Percentiles rank a stretch among this genome's conserved stretches.
These are phyloP conservation scores for Odontomyia ornata DNA, from an alignment of 2,888 invertebrate species.

Conservation along the genomic window DNA sequence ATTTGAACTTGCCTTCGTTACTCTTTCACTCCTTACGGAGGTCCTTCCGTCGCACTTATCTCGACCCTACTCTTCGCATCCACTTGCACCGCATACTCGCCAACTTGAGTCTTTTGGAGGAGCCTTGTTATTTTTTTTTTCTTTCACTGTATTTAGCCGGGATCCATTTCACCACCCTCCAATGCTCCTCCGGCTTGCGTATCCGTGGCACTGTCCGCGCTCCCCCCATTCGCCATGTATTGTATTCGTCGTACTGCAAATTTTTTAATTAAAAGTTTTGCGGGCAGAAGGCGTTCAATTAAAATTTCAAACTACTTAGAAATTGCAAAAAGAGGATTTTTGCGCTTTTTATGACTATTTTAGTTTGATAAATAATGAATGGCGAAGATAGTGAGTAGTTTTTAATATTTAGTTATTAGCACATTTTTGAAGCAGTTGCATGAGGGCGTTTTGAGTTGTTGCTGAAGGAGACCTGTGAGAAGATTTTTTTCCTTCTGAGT, in stretches of 20 bases:
- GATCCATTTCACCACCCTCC: not conserved
- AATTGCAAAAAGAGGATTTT: slow-evolving; percentile 25
- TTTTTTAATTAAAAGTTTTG: slow-evolving; percentile 48
- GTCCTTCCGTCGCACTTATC: not conserved
- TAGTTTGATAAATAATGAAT: slow-evolving; percentile 19
- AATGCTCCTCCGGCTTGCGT: not conserved
- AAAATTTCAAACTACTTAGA: slow-evolving; percentile 41
- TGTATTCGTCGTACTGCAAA: slow-evolving; percentile 44
- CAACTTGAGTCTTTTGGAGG: too few species aligned
- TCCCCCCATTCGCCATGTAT: slow-evolving; percentile 1
- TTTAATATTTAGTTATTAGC: slow-evolving; percentile 3
- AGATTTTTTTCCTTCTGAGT: too few species aligned
- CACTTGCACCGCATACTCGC: too few species aligned
- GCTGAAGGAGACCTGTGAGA: not conserved
- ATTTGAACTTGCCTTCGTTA: not conserved
- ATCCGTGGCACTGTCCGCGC: not conserved
- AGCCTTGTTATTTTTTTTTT: too few species aligned
- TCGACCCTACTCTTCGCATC: not conserved
- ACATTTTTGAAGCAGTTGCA: not conserved
- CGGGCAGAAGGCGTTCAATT: slow-evolving; percentile 45
- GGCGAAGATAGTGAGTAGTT: not conserved
- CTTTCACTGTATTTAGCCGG: too few species aligned
- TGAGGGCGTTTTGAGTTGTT: not conserved
- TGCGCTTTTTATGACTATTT: slow-evolving; percentile 29
- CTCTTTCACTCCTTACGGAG: not conserved